These are phyloP conservation scores for Peromyscus aztecus DNA, from an alignment of 2,797 vertebrate species.

Conservation along the genomic window DNA sequence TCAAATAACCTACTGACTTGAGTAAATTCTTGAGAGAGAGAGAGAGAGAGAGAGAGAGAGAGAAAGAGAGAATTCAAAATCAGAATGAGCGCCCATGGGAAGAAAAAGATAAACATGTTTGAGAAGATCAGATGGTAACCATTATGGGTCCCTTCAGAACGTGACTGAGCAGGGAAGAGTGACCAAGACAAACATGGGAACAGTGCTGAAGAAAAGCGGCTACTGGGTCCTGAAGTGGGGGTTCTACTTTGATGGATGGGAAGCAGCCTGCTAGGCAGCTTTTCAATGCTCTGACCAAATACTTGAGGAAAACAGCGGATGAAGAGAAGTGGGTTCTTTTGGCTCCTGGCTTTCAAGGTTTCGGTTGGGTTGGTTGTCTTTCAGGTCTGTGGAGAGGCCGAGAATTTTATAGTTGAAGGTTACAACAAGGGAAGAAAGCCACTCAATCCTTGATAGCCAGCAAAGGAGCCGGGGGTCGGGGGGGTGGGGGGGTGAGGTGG, in stretches of 20 bases:
- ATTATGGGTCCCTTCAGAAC: neutral
- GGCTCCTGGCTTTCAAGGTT: neutral
- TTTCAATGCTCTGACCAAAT: neutral
- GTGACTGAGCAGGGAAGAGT: neutral
- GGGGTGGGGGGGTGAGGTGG: too few species aligned
- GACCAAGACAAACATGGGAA: neutral
- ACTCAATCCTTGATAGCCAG: neutral
- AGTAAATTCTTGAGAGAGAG: neutral
- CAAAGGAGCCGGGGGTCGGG: too few species aligned
- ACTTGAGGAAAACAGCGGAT: neutral
- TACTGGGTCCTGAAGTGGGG: neutral
- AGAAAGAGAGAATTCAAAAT: neutral
- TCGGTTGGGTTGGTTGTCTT: neutral
- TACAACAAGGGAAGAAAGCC: neutral
- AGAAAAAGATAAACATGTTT: neutral
- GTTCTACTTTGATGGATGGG: neutral
- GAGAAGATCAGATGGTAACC: neutral
- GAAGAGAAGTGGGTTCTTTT: neutral
- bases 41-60: neutral
- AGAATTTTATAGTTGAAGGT: neutral
- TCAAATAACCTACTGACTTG: neutral
- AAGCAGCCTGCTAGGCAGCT: neutral
- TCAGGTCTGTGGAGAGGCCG: neutral
- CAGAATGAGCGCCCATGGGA: constrained; percentile 20
- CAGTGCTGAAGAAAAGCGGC: neutral